Evolutionary conservation across 1,140 invertebrate genomes (phyloP), one percentile per base, ranked within the genome.

Genomic region (Diorhabda elongata): DNA sequence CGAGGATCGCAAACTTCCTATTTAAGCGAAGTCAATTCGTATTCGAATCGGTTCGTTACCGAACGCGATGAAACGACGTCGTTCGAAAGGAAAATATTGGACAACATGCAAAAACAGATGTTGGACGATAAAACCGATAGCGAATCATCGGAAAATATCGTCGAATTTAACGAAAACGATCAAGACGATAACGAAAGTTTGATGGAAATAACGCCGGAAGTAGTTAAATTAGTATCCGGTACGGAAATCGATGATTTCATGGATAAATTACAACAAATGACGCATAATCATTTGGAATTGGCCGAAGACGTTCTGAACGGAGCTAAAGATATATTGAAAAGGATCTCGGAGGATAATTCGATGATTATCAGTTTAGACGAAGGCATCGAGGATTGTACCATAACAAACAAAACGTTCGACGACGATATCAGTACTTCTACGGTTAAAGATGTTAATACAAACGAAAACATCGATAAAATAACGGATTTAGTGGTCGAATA

Each of bases 1-100:
- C 56, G 66, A 59, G 67, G 26, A 3, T 73, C 71, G 52, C 79
- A 81, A 69, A 81, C 79, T 2, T 57, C 71, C 57, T 77, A 77
- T 68, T 56, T 74, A 56, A 42, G 41, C 9, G 59, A 71, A 26
- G 61, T 71, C 42, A 44, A 73, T 41, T 61, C 73, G 5, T 68
- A 70, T 58, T 52, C 70, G 43, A 68, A 73, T 60, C 42, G n/a
- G 44, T 68, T 59, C 26, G 64, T 67, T 26, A 52, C 52, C n/a
- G 47, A 63, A 26, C 42, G 47, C 7, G 61, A 63, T 5, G n/a
- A 45, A 8, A 44, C 61, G 44, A 56, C 59, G 11, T 73, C 67
- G 6, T 78, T 76, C 60, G 76, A 77, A 69, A 69, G 60, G 8
- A 57, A 69, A n/a, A 73, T 79, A 66, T 71, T 79, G 60, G 43